Evolutionary conservation across 2,113 vertebrate species (phyloP).

Genomic region (Columbina picui): DNA sequence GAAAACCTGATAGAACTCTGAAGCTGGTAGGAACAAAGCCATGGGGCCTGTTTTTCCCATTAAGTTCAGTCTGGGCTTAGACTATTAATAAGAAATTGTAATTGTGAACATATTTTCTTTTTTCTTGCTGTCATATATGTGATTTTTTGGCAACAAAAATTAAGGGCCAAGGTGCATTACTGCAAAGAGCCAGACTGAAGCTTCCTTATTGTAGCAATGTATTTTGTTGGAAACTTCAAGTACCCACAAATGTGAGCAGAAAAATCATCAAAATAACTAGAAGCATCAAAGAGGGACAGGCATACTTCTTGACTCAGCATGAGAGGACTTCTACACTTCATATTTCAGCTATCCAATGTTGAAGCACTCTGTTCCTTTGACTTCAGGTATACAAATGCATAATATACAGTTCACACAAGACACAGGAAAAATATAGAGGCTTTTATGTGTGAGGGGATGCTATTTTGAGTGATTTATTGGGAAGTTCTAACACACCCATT

Average conservation of each 20-base stretch:
- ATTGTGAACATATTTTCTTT: not conserved
- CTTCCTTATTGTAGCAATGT: not conserved
- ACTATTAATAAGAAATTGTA: not conserved
- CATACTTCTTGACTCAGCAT: not conserved
- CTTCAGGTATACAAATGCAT: not conserved
- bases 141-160: not conserved
- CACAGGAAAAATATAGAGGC: accelerated
- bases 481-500: not conserved
- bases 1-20: not conserved
- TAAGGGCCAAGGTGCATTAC: not conserved
- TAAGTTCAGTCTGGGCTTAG: not conserved
- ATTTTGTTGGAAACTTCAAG: not conserved
- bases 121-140: not conserved
- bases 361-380: not conserved
- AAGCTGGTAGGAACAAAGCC: not conserved
- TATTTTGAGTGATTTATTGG: not conserved
- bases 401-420: not conserved
- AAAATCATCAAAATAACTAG: not conserved
- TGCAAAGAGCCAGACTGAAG: not conserved
- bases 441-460: not conserved
- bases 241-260: not conserved
- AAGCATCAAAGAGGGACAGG: not conserved
- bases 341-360: not conserved
- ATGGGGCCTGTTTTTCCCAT: not conserved
- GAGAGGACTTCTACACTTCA: not conserved